Percentiles rank a stretch among this genome's conserved stretches.
phyloP scores from a whole-genome alignment of 2,888 invertebrate genomes.

The Megalurothrips usitatus region DNA sequence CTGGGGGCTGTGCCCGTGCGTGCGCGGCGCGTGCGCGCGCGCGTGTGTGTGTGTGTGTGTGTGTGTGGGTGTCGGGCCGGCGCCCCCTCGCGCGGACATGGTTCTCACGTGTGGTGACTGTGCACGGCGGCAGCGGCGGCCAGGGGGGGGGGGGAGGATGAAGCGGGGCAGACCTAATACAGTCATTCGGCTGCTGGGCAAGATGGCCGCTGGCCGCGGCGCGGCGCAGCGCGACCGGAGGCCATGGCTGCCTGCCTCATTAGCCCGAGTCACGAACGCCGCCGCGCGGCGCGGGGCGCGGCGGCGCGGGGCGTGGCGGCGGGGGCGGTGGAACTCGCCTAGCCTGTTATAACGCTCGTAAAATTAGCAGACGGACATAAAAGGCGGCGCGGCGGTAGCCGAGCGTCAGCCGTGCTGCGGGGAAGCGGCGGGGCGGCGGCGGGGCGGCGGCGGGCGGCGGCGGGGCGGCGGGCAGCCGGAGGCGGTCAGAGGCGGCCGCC shows the following conservation, averaged over 20 bases:
- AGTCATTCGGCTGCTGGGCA: conserved; percentile 11
- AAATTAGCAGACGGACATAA: conserved; percentile 21
- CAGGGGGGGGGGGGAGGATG: no score
- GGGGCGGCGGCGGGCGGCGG: background rate
- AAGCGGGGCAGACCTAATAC: background rate
- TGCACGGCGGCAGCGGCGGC: no score
- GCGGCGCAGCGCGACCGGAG: background rate
- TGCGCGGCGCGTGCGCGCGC: no score
- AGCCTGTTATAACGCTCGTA: conserved; percentile 26
- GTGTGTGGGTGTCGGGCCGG: no score
- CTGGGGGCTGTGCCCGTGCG: no score
- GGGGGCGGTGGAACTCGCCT: background rate
- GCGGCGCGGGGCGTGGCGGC: background rate
- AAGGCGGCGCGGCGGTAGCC: background rate
- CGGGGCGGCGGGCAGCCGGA: background rate
- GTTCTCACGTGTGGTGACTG: no score
- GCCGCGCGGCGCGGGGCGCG: background rate
- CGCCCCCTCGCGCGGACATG: no score
- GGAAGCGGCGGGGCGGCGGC: background rate
- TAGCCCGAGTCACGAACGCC: conserved; percentile 7
- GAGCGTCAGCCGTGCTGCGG: background rate
- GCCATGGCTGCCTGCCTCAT: background rate
- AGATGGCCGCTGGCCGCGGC: background rate
- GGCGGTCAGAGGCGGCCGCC: no score
- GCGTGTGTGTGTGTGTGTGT: no score